Evolutionary conservation across 92 coral and sea anemone genomes (phyloP).

Genomic region (Actinernus sp.): DNA sequence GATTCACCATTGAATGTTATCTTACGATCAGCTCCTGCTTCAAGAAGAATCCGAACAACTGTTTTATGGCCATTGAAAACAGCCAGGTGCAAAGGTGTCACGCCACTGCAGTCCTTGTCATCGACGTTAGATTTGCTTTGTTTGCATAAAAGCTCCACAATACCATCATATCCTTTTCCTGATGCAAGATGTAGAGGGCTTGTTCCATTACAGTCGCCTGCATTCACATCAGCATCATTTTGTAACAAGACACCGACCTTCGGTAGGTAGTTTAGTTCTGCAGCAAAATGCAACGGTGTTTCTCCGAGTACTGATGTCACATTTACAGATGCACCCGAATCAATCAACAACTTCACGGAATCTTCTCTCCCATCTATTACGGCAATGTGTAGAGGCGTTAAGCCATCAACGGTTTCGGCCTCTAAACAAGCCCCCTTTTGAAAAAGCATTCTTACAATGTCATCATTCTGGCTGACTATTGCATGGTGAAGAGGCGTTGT

Average conservation of each 20-base stretch:
- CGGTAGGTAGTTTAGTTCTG: constrained; percentile 21
- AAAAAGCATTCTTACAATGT: constrained; percentile 21
- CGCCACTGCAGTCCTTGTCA: constrained; percentile 9
- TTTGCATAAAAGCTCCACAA: constrained; percentile 31
- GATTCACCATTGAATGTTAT: constrained; percentile 28
- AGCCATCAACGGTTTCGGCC: constrained; percentile 19
- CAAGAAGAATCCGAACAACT: constrained; percentile 28
- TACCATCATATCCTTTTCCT: constrained; percentile 17
- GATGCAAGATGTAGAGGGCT: constrained; percentile 32
- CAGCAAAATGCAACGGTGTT: constrained; percentile 68
- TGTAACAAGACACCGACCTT: constrained; percentile 16
- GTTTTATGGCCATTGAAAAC: constrained; percentile 32
- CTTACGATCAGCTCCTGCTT: constrained; percentile 23
- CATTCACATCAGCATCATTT: constrained; percentile 28
- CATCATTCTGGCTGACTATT: constrained; percentile 24
- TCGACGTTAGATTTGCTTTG: constrained; percentile 16
- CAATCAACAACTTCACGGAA: constrained; percentile 21
- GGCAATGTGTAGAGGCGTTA: constrained; percentile 30
- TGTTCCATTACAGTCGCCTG: constrained; percentile 28
- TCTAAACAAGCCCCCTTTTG: constrained; percentile 28
- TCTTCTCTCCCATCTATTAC: constrained; percentile 18
- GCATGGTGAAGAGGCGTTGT: constrained; percentile 43
- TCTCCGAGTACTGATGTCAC: constrained; percentile 41
- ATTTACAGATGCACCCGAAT: constrained; percentile 23
- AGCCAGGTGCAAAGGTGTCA: constrained; percentile 29